A percentile compares a stretch with the other conserved stretches of the same genome.
Evolutionary conservation across 2,113 vertebrate species (phyloP).

Genomic region (Antechinus stuartii): DNA sequence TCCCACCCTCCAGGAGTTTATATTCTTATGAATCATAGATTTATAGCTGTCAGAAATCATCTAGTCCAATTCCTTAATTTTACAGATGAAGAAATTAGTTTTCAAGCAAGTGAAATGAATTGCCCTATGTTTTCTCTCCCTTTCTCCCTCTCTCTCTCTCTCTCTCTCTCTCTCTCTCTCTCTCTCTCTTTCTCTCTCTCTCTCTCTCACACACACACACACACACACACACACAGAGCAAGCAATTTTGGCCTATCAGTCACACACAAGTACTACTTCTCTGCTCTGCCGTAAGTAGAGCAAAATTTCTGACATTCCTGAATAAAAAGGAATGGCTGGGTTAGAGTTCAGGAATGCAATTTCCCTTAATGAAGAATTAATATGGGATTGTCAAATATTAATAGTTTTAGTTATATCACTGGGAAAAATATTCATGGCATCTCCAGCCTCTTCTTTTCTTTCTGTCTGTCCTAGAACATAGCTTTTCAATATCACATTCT

Average conservation of each 20-base stretch:
- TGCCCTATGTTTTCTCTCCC: too few species aligned
- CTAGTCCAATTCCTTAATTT: too few species aligned
- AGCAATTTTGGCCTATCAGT: not conserved
- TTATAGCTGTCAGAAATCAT: not conserved
- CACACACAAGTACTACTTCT: not conserved
- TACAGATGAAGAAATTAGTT: not conserved
- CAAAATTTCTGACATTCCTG: not conserved
- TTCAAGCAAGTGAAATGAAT: not conserved
- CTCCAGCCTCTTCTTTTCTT: not conserved
- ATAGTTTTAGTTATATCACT: not conserved
- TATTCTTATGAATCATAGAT: not conserved
- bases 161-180: too few species aligned
- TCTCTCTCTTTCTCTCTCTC: too few species aligned
- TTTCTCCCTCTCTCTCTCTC: too few species aligned
- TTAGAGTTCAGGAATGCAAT: not conserved
- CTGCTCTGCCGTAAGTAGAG: not conserved
- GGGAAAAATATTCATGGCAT: not conserved
- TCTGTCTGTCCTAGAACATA: not conserved
- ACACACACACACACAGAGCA: not conserved
- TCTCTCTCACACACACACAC: not conserved
- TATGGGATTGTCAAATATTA: not conserved
- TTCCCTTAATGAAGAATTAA: not conserved
- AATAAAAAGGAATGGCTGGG: not conserved
- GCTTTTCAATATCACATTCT: not conserved
- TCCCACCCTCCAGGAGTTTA: not conserved